Base-by-base conservation (phyloP, 2,113 vertebrate genomes). In the Xenus cinereus region DNA sequence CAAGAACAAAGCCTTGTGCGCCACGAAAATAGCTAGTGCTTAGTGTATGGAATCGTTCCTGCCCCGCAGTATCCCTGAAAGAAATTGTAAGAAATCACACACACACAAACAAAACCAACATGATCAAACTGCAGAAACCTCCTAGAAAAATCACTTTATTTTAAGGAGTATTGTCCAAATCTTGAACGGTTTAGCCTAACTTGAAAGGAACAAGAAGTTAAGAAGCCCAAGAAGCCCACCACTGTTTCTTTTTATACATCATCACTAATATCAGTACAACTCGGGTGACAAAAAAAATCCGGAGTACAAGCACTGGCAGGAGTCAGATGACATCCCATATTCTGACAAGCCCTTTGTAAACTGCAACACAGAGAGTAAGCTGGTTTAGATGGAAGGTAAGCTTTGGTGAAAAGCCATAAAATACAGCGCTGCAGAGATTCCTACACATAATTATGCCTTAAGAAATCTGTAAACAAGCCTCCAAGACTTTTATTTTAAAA, bases 41-140 rank as follows among this genome's bases (percentile, higher is more conserved):
- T 32, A 98, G 94, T 2, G 98, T 98, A 85, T 98, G 98, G 93
- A 98, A 98, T 56, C 96, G 90, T 48, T 98, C 98, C 85, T 98
- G 98, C 66, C 98, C 98, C 76, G 98, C 98, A 86, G 98, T 98
- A 56, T 98, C 98, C 98, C 98, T 98, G 93, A 82, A 97, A 95
- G 37, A 96, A 57, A 97, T 46, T 30, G 14, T 37, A 92, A 90
- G 28, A 69, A 68, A 80, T 87, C 51, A 91, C 33, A 69, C 12
- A 80, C 24, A 64, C 7, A 43, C 4, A 69, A 59, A 50, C 51
- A 24, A 8, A 66, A 23, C 1, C 8, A 22, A 14, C 28, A 66
- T 62, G 2, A 87, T 35, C 14, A 75, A 75, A 84, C 43, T 53
- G 39, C 35, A 81, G 27, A 89, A 64, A 46, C 1, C 0, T 10